A percentile compares a stretch with the other conserved stretches of the same genome.
These are phyloP conservation scores for Circaetus gallicus DNA, from an alignment of 2,113 vertebrate species.

Conservation along the genomic window DNA sequence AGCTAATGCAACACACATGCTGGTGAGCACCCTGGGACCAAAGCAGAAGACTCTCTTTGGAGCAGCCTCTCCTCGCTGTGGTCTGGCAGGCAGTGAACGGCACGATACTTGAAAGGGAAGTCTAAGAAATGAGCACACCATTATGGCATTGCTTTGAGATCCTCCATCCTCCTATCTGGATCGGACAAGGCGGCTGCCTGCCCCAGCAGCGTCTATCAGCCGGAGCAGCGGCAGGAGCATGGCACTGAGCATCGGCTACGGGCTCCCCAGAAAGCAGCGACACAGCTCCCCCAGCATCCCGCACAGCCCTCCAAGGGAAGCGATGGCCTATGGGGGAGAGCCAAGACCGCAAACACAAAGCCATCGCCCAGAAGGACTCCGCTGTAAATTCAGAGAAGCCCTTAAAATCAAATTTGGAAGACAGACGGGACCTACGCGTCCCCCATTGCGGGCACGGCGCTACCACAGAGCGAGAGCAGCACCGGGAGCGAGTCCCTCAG, in stretches of 20 bases:
- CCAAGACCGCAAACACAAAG: background rate
- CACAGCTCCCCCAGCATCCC: background rate
- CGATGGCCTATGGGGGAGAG: background rate
- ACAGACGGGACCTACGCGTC: accelerated
- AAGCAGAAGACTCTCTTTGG: slow-evolving; percentile 7
- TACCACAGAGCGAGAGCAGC: accelerated
- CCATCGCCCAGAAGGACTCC: background rate
- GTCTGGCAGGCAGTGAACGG: slow-evolving; percentile 32
- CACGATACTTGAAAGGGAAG: background rate
- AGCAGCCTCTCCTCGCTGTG: slow-evolving; percentile 8
- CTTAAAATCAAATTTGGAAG: background rate
- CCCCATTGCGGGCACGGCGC: accelerated
- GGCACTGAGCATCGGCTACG: accelerated
- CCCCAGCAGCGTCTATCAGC: accelerated
- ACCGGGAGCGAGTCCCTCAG: background rate
- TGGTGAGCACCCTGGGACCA: background rate
- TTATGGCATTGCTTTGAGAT: background rate
- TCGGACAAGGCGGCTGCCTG: accelerated
- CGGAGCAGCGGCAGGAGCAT: accelerated
- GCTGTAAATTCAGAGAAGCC: background rate
- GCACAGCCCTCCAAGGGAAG: accelerated
- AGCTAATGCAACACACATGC: slow-evolving; percentile 50
- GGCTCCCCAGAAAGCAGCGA: background rate
- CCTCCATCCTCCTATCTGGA: background rate
- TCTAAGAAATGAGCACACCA: background rate